phyloP scores from a whole-genome alignment of 2,797 vertebrate genomes.

The Darevskia mixta region DNA sequence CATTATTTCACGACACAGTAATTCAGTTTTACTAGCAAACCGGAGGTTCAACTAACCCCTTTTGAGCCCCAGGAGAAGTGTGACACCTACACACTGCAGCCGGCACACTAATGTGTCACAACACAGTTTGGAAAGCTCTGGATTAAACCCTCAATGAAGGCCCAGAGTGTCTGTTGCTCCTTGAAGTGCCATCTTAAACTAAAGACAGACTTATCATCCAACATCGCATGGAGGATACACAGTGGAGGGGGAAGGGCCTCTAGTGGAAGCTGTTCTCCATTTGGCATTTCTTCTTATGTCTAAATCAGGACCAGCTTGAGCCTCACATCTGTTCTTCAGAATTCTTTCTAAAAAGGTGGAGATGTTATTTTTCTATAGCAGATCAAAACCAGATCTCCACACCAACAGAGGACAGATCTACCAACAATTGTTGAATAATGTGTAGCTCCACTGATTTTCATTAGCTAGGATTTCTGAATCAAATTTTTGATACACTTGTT shows the following conservation, averaged over 20 bases:
- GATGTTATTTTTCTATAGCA: not conserved
- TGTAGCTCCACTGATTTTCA: conserved; percentile 10
- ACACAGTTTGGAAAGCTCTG: too few species aligned
- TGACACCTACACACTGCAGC: too few species aligned
- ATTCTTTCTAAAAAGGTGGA: not conserved
- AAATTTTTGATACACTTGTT: conserved; percentile 29
- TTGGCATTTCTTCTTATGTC: not conserved
- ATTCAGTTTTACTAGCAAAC: too few species aligned
- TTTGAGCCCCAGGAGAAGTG: too few species aligned
- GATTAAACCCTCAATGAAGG: too few species aligned
- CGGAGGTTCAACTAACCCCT: too few species aligned
- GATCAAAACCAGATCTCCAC: not conserved
- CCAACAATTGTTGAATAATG: conserved; percentile 24
- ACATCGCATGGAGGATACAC: too few species aligned
- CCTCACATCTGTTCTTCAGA: not conserved
- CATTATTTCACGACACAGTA: too few species aligned
- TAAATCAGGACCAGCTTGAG: conserved; percentile 2
- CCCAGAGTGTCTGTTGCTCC: not conserved
- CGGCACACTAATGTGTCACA: too few species aligned
- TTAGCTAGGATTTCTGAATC: not conserved
- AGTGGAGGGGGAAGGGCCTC: not conserved
- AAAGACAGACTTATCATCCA: not conserved
- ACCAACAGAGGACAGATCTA: not conserved
- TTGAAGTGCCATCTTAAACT: not conserved
- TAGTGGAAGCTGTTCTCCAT: not conserved